These are phyloP conservation scores for Panthera tigris DNA, from an alignment of 2,113 vertebrate species.

Conservation along the genomic window DNA sequence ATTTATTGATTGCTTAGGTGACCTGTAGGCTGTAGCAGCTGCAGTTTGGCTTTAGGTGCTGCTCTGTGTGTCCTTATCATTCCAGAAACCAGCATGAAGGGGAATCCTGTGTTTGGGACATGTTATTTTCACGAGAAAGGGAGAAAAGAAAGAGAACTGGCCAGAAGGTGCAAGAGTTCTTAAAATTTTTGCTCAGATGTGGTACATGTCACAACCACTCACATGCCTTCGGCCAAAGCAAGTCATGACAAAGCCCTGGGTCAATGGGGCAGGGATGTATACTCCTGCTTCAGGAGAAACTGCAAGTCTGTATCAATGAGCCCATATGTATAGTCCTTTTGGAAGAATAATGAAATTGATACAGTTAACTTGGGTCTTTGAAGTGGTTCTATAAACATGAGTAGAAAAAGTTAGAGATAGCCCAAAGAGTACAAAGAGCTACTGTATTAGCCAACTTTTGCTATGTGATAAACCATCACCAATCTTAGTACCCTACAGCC, in stretches of 20 bases:
- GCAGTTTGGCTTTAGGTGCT: not conserved
- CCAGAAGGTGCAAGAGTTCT: not conserved
- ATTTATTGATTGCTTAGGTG: not conserved
- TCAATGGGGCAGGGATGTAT: not conserved
- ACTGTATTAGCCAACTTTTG: not conserved
- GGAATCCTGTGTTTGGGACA: not conserved
- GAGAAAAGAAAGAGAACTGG: not conserved
- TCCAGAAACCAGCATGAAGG: not conserved
- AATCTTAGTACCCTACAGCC: not conserved
- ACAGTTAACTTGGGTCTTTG: not conserved
- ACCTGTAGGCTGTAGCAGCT: not conserved
- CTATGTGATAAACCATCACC: not conserved
- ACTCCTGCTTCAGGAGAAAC: not conserved
- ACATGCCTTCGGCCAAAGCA: not conserved
- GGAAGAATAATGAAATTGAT: not conserved
- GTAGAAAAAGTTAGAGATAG: not conserved
- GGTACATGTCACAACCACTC: not conserved
- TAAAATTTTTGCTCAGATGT: not conserved
- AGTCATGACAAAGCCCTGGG: not conserved
- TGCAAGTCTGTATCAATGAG: not conserved
- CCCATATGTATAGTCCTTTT: not conserved
- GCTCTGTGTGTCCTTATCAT: not conserved
- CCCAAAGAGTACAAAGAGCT: not conserved
- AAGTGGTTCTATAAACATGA: not conserved
- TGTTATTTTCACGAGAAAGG: not conserved